Evolutionary conservation across 2,797 vertebrate species (phyloP).

Genomic region (Falco peregrinus): DNA sequence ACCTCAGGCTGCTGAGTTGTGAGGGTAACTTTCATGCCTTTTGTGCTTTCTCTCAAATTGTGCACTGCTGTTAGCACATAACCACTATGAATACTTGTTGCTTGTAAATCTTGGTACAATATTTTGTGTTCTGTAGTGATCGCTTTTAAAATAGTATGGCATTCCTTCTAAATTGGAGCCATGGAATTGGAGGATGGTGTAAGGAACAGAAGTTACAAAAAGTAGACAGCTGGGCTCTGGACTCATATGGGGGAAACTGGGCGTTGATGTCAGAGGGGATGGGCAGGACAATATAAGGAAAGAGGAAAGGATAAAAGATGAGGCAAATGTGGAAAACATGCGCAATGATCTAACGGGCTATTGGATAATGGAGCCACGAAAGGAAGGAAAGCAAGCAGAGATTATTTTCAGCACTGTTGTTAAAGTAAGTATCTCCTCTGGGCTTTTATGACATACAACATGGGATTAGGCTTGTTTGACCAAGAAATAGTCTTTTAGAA

Average conservation of each 20-base stretch:
- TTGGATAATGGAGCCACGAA: neutral
- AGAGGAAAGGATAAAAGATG: slow-evolving; percentile 31
- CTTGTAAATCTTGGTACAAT: neutral
- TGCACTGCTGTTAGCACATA: neutral
- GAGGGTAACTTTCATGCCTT: neutral
- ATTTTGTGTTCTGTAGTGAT: neutral
- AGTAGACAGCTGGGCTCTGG: neutral
- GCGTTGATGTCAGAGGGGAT: slow-evolving; percentile 2
- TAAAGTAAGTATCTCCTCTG: neutral
- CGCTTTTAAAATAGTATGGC: accelerated
- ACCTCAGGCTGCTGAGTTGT: neutral
- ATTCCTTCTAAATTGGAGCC: accelerated
- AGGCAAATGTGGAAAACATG: neutral
- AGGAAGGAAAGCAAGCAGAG: slow-evolving; percentile 33
- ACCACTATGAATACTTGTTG: accelerated
- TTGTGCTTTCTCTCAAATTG: neutral
- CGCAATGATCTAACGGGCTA: neutral
- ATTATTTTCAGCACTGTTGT: slow-evolving; percentile 1
- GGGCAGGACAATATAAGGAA: slow-evolving; percentile 55
- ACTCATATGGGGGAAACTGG: neutral
- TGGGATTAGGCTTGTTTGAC: neutral
- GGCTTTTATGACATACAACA: neutral
- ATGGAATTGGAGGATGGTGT: neutral
- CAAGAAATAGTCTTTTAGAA: neutral
- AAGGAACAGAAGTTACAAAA: neutral